These are phyloP conservation scores for Musca domestica DNA, from an alignment of 1,140 invertebrate species.

Conservation along the genomic window DNA sequence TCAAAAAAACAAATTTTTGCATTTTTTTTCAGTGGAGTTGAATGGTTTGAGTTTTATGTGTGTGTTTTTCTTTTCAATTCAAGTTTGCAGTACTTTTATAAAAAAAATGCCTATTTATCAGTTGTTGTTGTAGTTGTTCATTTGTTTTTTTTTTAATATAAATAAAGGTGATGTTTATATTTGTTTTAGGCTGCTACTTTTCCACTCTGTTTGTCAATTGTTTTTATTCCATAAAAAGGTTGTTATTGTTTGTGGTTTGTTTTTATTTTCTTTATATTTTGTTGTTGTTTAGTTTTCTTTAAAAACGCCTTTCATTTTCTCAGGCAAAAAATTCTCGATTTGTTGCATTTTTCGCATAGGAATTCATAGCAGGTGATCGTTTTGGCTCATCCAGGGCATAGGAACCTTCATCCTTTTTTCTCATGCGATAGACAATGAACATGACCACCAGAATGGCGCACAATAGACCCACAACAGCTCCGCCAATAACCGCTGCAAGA, in stretches of 20 bases:
- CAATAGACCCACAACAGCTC: slow-evolving; percentile 93
- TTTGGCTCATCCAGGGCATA: slow-evolving; percentile 97
- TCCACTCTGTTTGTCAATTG: slow-evolving; percentile 1
- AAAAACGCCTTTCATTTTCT: slow-evolving; percentile 54
- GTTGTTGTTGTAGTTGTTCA: slow-evolving; percentile 4
- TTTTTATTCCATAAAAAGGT: not conserved
- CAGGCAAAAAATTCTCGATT: slow-evolving; percentile 95
- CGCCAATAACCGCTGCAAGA: slow-evolving; percentile 92
- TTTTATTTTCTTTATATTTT: not conserved
- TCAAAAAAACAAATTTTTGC: too few species aligned
- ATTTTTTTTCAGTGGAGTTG: not conserved
- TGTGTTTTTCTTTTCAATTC: slow-evolving; percentile 5
- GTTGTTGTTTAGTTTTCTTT: slow-evolving; percentile 8
- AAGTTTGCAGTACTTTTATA: not conserved
- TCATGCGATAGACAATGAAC: slow-evolving; percentile 99
- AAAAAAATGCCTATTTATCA: not conserved
- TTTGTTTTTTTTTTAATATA: slow-evolving; percentile 16
- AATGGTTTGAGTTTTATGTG: not conserved
- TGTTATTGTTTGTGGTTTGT: slow-evolving; percentile 4
- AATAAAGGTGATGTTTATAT: slow-evolving; percentile 1
- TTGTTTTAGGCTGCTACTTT: not conserved
- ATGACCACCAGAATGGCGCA: slow-evolving; percentile 98
- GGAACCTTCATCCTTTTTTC: slow-evolving; percentile 99
- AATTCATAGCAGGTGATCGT: slow-evolving; percentile 84
- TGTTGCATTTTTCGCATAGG: slow-evolving; percentile 84